phyloP scores from a whole-genome alignment of 2,888 invertebrate species.

The Ennomos erosarius region DNA sequence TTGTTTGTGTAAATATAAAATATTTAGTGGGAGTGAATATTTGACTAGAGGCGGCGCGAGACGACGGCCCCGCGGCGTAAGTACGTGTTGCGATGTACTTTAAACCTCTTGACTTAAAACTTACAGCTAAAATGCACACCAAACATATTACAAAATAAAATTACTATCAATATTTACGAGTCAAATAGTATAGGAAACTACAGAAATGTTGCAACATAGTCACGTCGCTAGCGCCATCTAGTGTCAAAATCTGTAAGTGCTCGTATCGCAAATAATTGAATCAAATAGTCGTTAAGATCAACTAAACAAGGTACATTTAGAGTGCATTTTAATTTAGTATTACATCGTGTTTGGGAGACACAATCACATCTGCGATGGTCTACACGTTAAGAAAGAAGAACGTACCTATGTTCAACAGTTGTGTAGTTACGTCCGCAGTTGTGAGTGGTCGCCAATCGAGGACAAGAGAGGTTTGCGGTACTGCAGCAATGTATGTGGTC shows the following conservation, averaged over 20 bases:
- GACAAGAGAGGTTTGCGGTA: constrained; percentile 35
- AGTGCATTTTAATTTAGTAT: constrained; percentile 10
- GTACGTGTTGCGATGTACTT: constrained; percentile 31
- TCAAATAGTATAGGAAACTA: background rate
- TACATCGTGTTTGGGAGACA: constrained; percentile 1
- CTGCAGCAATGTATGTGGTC: constrained; percentile 2
- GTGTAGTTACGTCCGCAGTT: constrained; percentile 2
- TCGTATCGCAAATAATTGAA: background rate
- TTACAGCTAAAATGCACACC: constrained; percentile 27
- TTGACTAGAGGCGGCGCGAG: constrained; percentile 82
- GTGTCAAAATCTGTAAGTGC: background rate
- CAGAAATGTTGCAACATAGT: constrained; percentile 5
- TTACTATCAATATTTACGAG: too few species aligned
- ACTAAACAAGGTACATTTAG: constrained; percentile 8
- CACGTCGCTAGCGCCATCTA: constrained; percentile 12
- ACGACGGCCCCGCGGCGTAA: constrained; percentile 43
- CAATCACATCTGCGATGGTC: constrained; percentile 4
- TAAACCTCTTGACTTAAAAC: constrained; percentile 39
- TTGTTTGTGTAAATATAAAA: constrained; percentile 86
- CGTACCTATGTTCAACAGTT: background rate
- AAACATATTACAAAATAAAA: background rate
- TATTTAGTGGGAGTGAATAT: constrained; percentile 84
- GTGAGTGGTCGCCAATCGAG: constrained; percentile 11
- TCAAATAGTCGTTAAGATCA: background rate
- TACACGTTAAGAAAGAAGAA: constrained; percentile 1